Conservation (phyloP, 2,797 vertebrate species). For the Nyctalus aviator region DNA sequence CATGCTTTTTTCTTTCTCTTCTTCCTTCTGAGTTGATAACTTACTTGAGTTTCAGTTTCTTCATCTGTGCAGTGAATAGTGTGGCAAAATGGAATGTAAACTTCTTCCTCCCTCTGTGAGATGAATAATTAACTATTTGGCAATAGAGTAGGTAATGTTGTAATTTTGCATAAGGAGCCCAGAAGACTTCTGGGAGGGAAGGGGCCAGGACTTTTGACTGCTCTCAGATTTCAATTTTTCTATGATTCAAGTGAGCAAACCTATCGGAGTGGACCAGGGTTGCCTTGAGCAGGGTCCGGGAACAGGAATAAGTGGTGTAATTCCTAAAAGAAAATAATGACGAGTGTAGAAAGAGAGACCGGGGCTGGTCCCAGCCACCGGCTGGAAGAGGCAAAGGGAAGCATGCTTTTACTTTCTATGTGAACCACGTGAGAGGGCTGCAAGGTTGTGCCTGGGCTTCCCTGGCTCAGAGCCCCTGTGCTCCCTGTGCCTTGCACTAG, state of each 20-base stretch:
- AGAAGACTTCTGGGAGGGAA: background rate
- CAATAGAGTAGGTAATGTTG: background rate
- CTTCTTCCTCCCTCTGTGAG: background rate
- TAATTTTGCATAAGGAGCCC: constrained; percentile 43
- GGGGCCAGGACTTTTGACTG: background rate
- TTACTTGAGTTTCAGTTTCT: constrained; percentile 14
- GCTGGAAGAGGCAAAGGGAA: background rate
- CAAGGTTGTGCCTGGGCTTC: background rate
- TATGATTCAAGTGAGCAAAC: constrained; percentile 19
- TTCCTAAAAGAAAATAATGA: background rate
- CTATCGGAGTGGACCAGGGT: background rate
- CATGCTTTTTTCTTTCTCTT: constrained; percentile 17
- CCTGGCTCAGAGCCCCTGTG: background rate
- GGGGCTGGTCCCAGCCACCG: background rate
- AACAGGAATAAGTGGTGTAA: background rate
- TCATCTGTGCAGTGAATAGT: background rate
- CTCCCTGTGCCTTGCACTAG: background rate
- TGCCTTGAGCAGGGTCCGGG: background rate
- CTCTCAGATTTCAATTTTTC: background rate
- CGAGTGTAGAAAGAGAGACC: background rate
- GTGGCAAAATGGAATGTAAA: constrained; percentile 11
- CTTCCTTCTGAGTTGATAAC: background rate
- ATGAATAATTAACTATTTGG: constrained; percentile 20
- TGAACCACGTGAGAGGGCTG: background rate
- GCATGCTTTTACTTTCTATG: background rate